Percentiles rank a stretch among this genome's conserved stretches.
phyloP scores from a whole-genome alignment of 1,140 invertebrate genomes.

The Caenorhabditis inopinata region DNA sequence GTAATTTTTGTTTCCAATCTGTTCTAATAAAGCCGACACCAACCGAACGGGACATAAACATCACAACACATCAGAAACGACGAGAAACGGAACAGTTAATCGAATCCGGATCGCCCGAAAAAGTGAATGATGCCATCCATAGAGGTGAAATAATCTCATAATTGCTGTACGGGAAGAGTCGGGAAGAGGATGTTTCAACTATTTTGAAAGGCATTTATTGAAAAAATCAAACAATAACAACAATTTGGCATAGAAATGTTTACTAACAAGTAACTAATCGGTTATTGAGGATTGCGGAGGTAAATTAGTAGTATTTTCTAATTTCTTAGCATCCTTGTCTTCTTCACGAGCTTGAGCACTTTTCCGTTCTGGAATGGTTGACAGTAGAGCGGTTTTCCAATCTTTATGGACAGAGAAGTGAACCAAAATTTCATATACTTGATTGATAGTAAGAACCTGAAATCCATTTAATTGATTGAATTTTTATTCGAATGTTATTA shows the following conservation, averaged over 20 bases:
- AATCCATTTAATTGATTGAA: not conserved
- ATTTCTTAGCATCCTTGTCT: slow-evolving; percentile 10
- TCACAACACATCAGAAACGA: not conserved
- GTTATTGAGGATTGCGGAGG: too few species aligned
- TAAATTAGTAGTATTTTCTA: too few species aligned
- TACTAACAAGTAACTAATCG: too few species aligned
- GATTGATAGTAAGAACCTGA: slow-evolving; percentile 84
- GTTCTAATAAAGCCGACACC: not conserved
- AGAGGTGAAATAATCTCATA: not conserved
- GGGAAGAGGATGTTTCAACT: too few species aligned
- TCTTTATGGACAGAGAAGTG: slow-evolving; percentile 76
- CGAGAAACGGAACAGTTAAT: not conserved
- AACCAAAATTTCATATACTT: slow-evolving; percentile 90
- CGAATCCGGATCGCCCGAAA: not conserved
- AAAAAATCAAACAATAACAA: too few species aligned
- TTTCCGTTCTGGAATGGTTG: slow-evolving; percentile 73
- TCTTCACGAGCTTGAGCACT: slow-evolving; percentile 50
- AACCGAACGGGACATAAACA: not conserved
- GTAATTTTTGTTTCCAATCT: not conserved
- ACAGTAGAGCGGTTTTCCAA: slow-evolving; percentile 82
- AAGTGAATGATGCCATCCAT: slow-evolving; percentile 19
- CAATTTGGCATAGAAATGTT: too few species aligned
- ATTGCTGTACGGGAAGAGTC: not conserved
- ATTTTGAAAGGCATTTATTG: too few species aligned
- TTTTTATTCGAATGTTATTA: slow-evolving; percentile 16